Evolutionary conservation across 2,797 vertebrate species (phyloP).

Genomic region (Melanotaenia nigrans): DNA sequence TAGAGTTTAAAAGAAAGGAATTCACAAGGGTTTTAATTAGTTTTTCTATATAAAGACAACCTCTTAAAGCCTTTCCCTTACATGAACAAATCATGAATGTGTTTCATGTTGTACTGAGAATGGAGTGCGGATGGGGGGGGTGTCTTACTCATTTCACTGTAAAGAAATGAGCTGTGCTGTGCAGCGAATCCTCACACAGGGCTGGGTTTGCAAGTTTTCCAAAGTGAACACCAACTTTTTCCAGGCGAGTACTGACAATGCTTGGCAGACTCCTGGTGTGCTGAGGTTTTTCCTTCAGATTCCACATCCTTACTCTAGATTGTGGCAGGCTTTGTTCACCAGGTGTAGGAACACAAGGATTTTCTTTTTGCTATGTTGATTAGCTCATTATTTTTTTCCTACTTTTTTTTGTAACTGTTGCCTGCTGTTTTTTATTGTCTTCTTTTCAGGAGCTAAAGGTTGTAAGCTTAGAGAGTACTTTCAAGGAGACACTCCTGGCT

Average conservation of each 20-base stretch:
- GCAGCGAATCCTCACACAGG: conserved; percentile 60
- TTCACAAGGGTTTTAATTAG: conserved; percentile 13
- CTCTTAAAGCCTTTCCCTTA: conserved; percentile 19
- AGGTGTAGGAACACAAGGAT: not conserved
- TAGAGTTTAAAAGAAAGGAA: not conserved
- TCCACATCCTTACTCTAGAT: conserved; percentile 47
- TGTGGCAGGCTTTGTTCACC: conserved; percentile 24
- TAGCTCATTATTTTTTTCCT: not conserved
- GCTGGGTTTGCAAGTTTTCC: conserved; percentile 75
- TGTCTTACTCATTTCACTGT: conserved; percentile 73
- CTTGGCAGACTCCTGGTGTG: conserved; percentile 56
- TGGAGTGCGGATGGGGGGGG: conserved; percentile 62
- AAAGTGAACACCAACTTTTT: conserved; percentile 73
- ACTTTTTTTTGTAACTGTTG: conserved; percentile 6
- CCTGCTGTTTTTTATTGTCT: conserved; percentile 14
- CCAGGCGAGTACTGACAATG: conserved; percentile 76
- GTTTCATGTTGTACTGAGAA: conserved; percentile 54
- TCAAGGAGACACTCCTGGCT: conserved; percentile 26
- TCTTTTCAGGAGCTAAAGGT: conserved; percentile 47
- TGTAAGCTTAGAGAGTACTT: conserved; percentile 15
- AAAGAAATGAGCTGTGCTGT: conserved; percentile 68
- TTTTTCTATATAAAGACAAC: conserved; percentile 34
- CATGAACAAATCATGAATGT: conserved; percentile 25
- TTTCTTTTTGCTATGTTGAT: conserved; percentile 5
- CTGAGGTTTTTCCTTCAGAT: conserved; percentile 51